Evolutionary conservation across 2,888 invertebrate species (phyloP).

Genomic region (Drosophila affinis): DNA sequence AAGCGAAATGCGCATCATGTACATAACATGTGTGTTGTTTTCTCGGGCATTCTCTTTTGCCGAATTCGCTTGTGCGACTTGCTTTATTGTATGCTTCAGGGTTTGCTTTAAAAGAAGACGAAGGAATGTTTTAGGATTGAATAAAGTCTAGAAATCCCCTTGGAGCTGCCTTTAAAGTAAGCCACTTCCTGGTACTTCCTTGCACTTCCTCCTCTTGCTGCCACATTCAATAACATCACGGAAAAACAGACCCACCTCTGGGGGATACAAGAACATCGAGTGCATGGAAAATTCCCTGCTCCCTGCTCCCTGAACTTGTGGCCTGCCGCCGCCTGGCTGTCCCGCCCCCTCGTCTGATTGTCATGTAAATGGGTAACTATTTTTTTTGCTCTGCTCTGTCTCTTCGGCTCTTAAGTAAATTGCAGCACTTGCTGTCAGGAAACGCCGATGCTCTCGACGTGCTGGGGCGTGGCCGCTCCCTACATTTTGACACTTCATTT

Average conservation of each 20-base stretch:
- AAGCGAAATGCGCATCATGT: too few species aligned
- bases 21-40: too few species aligned
- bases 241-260: conserved; percentile 50
- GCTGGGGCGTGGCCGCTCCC: conserved; percentile 37
- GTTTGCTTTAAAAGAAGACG: too few species aligned
- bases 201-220: neutral
- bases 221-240: conserved; percentile 32
- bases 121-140: neutral
- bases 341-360: conserved; percentile 53
- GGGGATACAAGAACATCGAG: conserved; percentile 5
- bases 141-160: neutral
- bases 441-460: conserved; percentile 12
- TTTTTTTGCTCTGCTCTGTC: conserved; percentile 36
- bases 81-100: too few species aligned
- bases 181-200: too few species aligned
- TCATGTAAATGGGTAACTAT: conserved; percentile 66
- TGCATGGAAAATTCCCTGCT: conserved; percentile 9
- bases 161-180: too few species aligned
- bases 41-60: too few species aligned
- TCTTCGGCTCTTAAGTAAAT: conserved; percentile 61
- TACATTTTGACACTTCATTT: conserved; percentile 69
- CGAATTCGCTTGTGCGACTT: too few species aligned
- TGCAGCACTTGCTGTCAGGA: conserved; percentile 59
- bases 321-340: neutral
- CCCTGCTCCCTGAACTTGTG: conserved; percentile 8